These are phyloP conservation scores for Phrynocephalus versicolor DNA, from an alignment of 2,113 vertebrate species.

Conservation along the genomic window DNA sequence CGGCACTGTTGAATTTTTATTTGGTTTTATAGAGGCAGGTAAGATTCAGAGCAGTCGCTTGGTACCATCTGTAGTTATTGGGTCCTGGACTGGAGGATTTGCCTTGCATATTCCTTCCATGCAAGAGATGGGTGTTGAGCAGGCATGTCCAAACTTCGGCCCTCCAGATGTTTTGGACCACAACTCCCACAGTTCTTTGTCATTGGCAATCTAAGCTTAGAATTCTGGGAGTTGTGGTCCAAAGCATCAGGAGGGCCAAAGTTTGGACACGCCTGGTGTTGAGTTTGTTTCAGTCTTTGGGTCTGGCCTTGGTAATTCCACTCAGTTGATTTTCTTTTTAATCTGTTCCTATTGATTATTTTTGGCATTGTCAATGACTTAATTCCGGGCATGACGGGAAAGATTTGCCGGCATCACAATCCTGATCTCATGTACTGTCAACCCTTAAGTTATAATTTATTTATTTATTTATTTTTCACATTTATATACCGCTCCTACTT, in stretches of 20 bases:
- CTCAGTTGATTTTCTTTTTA: background rate
- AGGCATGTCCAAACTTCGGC: no score
- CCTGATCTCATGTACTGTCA: background rate
- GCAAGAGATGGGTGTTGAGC: background rate
- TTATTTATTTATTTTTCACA: no score
- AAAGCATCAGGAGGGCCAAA: no score
- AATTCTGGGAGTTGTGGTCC: no score
- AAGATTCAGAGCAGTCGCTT: slow-evolving; percentile 70
- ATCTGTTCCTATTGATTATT: background rate
- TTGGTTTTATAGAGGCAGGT: slow-evolving; percentile 79
- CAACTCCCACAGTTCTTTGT: no score
- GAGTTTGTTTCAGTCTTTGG: background rate
- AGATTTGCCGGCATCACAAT: background rate
- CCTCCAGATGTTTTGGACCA: no score
- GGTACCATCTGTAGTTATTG: slow-evolving; percentile 70
- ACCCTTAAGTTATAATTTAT: no score
- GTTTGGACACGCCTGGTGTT: no score
- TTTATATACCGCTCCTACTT: no score
- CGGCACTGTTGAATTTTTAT: slow-evolving; percentile 84
- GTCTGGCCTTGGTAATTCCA: background rate
- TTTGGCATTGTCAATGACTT: background rate
- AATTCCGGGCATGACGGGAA: background rate
- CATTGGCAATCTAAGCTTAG: no score
- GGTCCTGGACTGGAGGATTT: slow-evolving; percentile 28
- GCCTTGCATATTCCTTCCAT: background rate